phyloP scores from a whole-genome alignment of 2,113 vertebrate species.

The Cyanocitta stelleri region DNA sequence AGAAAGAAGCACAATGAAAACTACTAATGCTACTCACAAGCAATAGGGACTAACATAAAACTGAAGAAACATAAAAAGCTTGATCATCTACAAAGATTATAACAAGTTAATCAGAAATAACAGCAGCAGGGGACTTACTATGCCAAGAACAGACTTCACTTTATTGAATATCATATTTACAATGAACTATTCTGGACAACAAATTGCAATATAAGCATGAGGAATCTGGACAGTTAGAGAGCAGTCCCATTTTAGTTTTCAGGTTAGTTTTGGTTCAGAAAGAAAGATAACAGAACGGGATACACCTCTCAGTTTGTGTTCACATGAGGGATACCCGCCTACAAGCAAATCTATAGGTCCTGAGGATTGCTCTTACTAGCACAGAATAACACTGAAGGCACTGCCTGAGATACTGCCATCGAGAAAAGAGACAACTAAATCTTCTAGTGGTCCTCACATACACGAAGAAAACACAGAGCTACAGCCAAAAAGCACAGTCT shows the following conservation, averaged over 20 bases:
- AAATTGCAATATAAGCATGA: neutral
- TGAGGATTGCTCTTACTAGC: neutral
- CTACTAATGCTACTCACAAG: neutral
- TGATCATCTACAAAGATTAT: neutral
- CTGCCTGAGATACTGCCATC: neutral
- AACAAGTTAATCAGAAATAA: neutral
- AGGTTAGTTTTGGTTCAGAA: neutral
- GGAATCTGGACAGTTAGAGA: neutral
- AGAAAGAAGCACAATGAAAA: neutral
- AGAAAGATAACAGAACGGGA: neutral
- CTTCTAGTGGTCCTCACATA: neutral
- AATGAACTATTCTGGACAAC: neutral
- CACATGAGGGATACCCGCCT: neutral
- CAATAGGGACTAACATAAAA: neutral
- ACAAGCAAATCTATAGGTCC: neutral
- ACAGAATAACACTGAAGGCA: neutral
- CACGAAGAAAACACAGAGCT: neutral
- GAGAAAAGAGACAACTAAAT: neutral
- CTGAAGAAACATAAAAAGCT: neutral
- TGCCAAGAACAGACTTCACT: neutral
- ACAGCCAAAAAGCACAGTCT: neutral
- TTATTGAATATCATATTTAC: neutral
- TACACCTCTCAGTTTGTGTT: too few species aligned
- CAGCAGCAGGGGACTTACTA: neutral
- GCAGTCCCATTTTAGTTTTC: neutral